Evolutionary conservation across 2,888 invertebrate species (phyloP).

Genomic region (Dicyrtomina minuta): DNA sequence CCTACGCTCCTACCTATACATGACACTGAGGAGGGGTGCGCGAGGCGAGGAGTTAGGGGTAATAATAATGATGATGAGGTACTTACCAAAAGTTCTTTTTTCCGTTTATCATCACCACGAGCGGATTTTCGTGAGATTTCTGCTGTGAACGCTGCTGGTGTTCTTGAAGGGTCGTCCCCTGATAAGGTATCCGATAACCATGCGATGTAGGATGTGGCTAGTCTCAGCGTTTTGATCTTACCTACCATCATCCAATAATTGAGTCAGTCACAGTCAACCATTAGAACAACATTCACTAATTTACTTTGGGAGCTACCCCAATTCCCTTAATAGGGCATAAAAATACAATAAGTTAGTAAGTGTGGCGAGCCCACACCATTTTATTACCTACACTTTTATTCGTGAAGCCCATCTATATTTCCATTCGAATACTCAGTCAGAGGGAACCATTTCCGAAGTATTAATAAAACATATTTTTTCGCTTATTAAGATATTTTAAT

Average conservation of each 20-base stretch:
- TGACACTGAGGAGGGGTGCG: neutral
- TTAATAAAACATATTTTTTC: too few species aligned
- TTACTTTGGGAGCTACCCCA: neutral
- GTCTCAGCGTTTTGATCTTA: slow-evolving; percentile 87
- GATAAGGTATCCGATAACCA: slow-evolving; percentile 87
- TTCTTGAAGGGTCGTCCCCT: slow-evolving; percentile 72
- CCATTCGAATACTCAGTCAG: too few species aligned
- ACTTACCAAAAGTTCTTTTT: slow-evolving; percentile 51
- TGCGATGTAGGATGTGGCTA: slow-evolving; percentile 90
- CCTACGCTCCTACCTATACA: neutral
- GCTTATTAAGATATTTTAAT: too few species aligned
- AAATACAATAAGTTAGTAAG: too few species aligned
- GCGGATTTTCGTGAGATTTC: slow-evolving; percentile 59
- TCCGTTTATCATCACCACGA: slow-evolving; percentile 51
- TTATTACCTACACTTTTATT: too few species aligned
- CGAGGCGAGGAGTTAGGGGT: neutral
- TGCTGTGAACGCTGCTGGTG: slow-evolving; percentile 77
- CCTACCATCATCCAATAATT: slow-evolving; percentile 45
- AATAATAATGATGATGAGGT: neutral
- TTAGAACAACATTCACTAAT: neutral
- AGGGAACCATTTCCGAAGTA: too few species aligned
- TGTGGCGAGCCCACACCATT: too few species aligned
- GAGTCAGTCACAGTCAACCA: neutral
- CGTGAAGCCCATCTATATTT: too few species aligned
- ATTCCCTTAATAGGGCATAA: too few species aligned